A percentile compares a stretch with the other conserved stretches of the same genome.
Conservation (phyloP, 1,140 invertebrate genomes). For the Neodiprion virginianus region DNA sequence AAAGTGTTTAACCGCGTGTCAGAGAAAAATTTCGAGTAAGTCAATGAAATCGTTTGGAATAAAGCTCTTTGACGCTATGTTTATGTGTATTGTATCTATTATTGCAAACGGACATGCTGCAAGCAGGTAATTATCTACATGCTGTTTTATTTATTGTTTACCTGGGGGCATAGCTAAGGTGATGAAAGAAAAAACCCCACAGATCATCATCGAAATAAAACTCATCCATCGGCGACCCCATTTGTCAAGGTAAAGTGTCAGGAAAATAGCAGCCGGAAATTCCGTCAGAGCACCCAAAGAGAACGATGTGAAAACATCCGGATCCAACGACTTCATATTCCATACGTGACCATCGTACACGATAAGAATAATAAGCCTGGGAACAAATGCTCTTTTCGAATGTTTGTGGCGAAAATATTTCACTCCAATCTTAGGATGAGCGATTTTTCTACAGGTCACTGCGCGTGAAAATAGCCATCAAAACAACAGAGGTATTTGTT, state of each 20-base stretch:
- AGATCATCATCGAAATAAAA: constrained; percentile 2
- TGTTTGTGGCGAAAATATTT: too few species aligned
- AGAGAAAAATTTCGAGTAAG: too few species aligned
- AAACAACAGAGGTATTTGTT: too few species aligned
- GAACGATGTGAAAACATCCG: neutral
- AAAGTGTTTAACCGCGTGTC: too few species aligned
- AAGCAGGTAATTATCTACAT: too few species aligned
- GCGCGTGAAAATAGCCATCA: too few species aligned
- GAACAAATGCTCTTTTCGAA: neutral
- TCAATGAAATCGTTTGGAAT: too few species aligned
- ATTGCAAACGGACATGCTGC: too few species aligned
- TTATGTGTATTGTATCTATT: too few species aligned
- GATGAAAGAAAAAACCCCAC: constrained; percentile 4
- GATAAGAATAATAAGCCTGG: neutral
- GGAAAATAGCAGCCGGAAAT: neutral
- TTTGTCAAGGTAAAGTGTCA: neutral
- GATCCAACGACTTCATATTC: constrained; percentile 4
- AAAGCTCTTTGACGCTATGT: too few species aligned
- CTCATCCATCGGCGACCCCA: neutral
- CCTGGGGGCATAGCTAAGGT: neutral
- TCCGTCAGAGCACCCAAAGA: neutral
- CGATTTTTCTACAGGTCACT: too few species aligned
- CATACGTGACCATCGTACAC: neutral
- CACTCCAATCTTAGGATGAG: too few species aligned
- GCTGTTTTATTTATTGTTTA: neutral